Percentiles rank a stretch among this genome's conserved stretches.
phyloP scores from a whole-genome alignment of 2,113 vertebrate species.

The Cygnus atratus region DNA sequence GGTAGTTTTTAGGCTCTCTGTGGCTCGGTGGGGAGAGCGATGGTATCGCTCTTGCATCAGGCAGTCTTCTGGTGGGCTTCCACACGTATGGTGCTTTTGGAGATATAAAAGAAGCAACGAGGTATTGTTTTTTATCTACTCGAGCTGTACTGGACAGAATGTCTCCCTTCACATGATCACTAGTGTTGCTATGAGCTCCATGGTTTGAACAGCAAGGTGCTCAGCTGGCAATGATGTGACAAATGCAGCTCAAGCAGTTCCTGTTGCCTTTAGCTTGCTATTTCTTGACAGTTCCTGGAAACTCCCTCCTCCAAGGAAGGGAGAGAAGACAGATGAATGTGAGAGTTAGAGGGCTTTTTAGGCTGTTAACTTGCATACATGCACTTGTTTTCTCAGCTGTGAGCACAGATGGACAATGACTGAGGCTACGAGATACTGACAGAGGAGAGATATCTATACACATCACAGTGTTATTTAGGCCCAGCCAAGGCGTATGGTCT shows the following conservation, averaged over 20 bases:
- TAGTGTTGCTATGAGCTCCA: background rate
- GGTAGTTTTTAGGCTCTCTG: background rate
- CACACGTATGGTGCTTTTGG: background rate
- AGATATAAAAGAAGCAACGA: background rate
- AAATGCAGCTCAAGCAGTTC: background rate
- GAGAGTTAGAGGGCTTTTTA: background rate
- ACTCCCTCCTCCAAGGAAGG: constrained; percentile 8
- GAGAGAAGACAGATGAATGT: background rate
- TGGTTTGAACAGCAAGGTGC: background rate
- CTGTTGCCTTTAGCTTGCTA: background rate
- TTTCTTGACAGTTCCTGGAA: constrained; percentile 15
- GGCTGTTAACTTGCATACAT: background rate
- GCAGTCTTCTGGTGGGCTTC: background rate
- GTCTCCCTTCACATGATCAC: background rate
- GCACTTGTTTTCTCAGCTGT: constrained; percentile 6
- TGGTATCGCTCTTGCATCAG: background rate
- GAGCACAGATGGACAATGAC: background rate
- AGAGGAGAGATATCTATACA: constrained; percentile 51
- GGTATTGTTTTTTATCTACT: background rate
- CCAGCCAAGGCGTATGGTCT: constrained; percentile 29
- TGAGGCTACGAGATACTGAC: constrained; percentile 9
- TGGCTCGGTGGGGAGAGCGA: background rate
- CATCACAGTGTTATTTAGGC: constrained; percentile 71
- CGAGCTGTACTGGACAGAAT: background rate
- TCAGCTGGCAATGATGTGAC: background rate